phyloP scores from a whole-genome alignment of 2,888 invertebrate species.

The Tachina grossa region DNA sequence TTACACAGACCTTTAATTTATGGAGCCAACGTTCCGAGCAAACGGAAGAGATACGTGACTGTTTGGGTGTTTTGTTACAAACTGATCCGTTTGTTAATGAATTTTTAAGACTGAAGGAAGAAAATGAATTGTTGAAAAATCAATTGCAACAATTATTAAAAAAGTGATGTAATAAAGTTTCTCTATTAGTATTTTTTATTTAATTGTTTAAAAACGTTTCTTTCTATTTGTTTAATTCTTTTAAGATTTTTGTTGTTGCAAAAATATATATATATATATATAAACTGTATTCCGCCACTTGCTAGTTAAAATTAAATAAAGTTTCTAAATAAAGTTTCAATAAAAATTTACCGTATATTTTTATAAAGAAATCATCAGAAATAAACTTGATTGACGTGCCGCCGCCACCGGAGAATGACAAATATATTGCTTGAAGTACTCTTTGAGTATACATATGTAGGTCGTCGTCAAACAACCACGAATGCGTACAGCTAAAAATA shows the following conservation, averaged over 20 bases:
- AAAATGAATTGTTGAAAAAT: conserved; percentile 77
- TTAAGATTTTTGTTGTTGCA: no score
- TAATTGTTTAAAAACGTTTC: conserved; percentile 3
- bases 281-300: no score
- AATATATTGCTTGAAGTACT: no score
- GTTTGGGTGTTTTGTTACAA: conserved; percentile 76
- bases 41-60: conserved; percentile 76
- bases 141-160: conserved; percentile 73
- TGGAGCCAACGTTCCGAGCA: conserved; percentile 76
- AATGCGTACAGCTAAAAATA: no score
- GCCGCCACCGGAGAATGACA: no score
- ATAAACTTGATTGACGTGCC: no score
- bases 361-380: no score
- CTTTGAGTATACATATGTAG: no score
- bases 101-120: conserved; percentile 77
- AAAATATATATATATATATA: no score
- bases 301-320: not conserved
- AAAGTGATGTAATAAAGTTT: conserved; percentile 46
- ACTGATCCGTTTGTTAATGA: conserved; percentile 79
- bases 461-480: no score
- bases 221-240: not conserved
- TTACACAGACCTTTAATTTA: conserved; percentile 76
- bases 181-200: conserved; percentile 20
- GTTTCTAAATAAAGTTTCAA: not conserved
- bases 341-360: no score